Evolutionary conservation across 2,888 invertebrate species (phyloP), one percentile per base, ranked within the genome.

Genomic region (Agriotes lineatus): DNA sequence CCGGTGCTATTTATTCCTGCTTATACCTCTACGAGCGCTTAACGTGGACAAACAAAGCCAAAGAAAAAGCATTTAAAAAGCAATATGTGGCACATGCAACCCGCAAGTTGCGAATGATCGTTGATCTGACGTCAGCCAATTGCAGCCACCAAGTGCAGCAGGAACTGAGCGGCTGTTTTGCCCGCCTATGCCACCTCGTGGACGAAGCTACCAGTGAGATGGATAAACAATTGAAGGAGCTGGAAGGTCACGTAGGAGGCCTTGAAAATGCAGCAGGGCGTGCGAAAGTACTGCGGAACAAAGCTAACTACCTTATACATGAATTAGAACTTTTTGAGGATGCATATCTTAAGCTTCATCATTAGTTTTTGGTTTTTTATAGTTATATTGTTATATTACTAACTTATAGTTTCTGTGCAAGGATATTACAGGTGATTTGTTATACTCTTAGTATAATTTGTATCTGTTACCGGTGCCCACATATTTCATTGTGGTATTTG

Each of bases 41-140:
- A 33, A 97, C 97, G 25, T 99, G 99, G 99, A 99, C 99, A 45
- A 96, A 94, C 76, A 93, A 92, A 80, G 97, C 98, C 48, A 97
- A 97, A 85, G 97, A 99, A 85, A 90, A 94, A 54, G 86, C 94
- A 71, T 98, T 99, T 85, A 99, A 99, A 86, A 88, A 89, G 58
- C 99, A 99, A 85, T 98, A 98, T 85, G 96, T 96, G 25, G 88
- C 89, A 71, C 96, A 97, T 85, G 97, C 97, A 67, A 94, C 96
- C 68, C 92, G 94, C 82, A 98, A 98, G 85, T 88, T 98, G 73
- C 89, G 94, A 77, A 91, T 97, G 83, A 97, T 98, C 82, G 96
- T 98, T 1, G 97, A 98, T 86, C 89, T 98, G 76, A 98, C 97
- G 16, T 96, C 97, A 65, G 95, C 97, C 60, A 98, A 98, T 86